Conservation (phyloP, 2,888 invertebrate genomes). For the Micropterix aruncella region DNA sequence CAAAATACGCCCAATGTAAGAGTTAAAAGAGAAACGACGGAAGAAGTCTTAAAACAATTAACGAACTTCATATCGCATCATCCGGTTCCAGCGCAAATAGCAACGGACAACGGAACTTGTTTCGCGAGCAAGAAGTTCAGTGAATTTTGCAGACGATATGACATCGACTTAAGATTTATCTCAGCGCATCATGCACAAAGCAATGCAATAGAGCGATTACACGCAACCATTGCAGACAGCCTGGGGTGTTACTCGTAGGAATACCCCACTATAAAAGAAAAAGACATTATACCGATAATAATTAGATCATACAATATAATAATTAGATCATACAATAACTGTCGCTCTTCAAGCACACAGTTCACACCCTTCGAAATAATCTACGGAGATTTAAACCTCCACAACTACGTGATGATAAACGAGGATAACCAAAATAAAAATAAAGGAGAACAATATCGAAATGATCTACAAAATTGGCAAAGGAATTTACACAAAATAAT, state of each 20-base stretch:
- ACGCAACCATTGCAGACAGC: too few relatives aligned
- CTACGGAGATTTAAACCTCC: too few relatives aligned
- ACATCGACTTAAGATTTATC: background rate
- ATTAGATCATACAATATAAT: too few relatives aligned
- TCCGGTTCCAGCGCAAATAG: background rate
- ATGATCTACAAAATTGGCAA: too few relatives aligned
- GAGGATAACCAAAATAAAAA: too few relatives aligned
- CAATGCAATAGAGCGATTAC: too few relatives aligned
- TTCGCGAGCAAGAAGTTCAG: background rate
- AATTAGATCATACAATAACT: background rate
- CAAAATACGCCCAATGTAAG: background rate
- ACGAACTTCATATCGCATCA: background rate
- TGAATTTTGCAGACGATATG: background rate
- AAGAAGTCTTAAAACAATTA: background rate
- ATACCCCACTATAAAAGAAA: too few relatives aligned
- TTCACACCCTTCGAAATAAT: conserved; percentile 1
- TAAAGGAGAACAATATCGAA: too few relatives aligned
- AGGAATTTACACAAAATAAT: too few relatives aligned
- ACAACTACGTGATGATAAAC: too few relatives aligned
- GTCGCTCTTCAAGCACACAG: background rate
- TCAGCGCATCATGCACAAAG: background rate
- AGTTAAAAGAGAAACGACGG: background rate
- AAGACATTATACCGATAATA: background rate
- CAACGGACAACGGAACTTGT: background rate
- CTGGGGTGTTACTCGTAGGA: too few relatives aligned